Percentiles rank a stretch among this genome's conserved stretches.
These are phyloP conservation scores for Austrolebias charrua DNA, from an alignment of 2,797 vertebrate species.

Conservation along the genomic window DNA sequence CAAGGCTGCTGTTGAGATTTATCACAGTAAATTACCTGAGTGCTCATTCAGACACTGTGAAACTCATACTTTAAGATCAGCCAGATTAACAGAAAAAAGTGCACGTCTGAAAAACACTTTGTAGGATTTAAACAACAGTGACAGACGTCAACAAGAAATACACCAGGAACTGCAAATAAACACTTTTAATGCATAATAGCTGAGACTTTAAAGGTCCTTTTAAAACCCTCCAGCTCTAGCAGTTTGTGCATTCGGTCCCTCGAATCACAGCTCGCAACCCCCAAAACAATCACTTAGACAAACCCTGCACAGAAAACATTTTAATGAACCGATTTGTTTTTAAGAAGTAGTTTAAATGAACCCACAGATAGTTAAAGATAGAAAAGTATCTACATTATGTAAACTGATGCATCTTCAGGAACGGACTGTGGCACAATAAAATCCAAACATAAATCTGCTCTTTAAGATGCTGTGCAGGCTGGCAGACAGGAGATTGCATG, in stretches of 20 bases:
- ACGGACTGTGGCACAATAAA: neutral
- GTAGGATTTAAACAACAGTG: neutral
- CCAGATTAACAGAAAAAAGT: neutral
- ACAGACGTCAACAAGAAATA: neutral
- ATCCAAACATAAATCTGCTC: constrained; percentile 17
- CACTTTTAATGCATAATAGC: neutral
- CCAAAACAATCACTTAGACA: constrained; percentile 21
- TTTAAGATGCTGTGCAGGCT: constrained; percentile 24
- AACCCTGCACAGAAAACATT: neutral
- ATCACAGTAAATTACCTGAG: neutral
- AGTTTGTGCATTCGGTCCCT: neutral
- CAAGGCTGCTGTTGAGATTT: neutral
- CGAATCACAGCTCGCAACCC: neutral
- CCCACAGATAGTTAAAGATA: constrained; percentile 1
- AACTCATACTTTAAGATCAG: neutral
- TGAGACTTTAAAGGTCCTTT: neutral
- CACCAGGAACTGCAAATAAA: neutral
- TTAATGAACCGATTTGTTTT: too few relatives aligned
- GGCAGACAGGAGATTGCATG: constrained; percentile 52
- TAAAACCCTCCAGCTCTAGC: neutral
- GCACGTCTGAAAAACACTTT: neutral
- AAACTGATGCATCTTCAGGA: too few relatives aligned
- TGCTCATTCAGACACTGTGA: neutral
- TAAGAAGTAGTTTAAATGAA: too few relatives aligned
- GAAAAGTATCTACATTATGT: neutral